Evolutionary conservation across 2,888 invertebrate genomes (phyloP).

Genomic region (Pyrochroa serraticornis): DNA sequence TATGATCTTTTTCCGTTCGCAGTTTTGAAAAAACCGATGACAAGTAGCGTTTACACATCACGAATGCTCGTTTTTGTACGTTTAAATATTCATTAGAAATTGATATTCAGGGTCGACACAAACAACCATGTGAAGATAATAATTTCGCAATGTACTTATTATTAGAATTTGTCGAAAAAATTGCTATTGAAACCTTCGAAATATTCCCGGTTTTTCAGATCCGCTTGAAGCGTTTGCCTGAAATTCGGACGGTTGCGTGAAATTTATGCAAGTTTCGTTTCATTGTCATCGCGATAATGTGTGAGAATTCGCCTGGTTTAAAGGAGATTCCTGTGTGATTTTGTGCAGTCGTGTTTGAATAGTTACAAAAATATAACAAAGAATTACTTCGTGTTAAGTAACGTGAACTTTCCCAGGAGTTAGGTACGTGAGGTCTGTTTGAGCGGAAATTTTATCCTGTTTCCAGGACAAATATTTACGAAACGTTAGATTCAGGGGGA

Average conservation of each 20-base stretch:
- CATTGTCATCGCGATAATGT: too few relatives aligned
- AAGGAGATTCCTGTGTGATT: conserved; percentile 6
- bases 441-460: not conserved
- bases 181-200: conserved; percentile 2
- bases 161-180: conserved; percentile 4
- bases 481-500: too few relatives aligned
- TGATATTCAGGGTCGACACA: conserved; percentile 6
- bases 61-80: too few relatives aligned
- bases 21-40: too few relatives aligned
- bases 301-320: conserved; percentile 8
- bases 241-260: not conserved
- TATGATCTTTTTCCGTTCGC: too few relatives aligned
- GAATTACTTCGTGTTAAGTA: not conserved
- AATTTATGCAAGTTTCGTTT: conserved; percentile 1
- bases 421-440: too few relatives aligned
- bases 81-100: not conserved
- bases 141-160: conserved; percentile 4
- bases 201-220: conserved; percentile 6
- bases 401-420: too few relatives aligned
- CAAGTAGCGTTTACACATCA: too few relatives aligned
- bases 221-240: not conserved
- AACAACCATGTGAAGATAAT: not conserved
- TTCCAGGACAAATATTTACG: conserved; percentile 12
- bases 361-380: not conserved
- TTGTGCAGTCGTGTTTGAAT: not conserved